These are phyloP conservation scores for Archaeoteleia sp. DNA, from an alignment of 2,888 invertebrate genomes.

Conservation along the genomic window DNA sequence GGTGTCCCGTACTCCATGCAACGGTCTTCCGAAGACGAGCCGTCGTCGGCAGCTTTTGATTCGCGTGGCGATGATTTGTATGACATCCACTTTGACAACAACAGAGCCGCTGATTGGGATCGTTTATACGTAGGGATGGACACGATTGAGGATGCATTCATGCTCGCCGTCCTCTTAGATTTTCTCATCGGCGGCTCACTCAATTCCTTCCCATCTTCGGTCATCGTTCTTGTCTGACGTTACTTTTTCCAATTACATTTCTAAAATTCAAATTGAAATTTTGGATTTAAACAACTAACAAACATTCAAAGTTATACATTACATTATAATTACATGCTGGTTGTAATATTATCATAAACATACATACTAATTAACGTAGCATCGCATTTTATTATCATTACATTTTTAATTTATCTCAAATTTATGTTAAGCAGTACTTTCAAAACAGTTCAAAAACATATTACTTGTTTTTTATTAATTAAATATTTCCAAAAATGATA, in stretches of 20 bases:
- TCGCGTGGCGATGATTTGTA: slow-evolving; percentile 44
- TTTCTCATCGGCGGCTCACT: slow-evolving; percentile 54
- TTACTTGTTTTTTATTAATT: too few relatives aligned
- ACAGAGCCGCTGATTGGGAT: slow-evolving; percentile 59
- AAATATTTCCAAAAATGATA: too few relatives aligned
- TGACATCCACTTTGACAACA: slow-evolving; percentile 62
- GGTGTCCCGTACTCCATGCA: slow-evolving; percentile 88
- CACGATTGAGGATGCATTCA: slow-evolving; percentile 49
- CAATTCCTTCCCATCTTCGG: slow-evolving; percentile 29
- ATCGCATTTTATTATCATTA: too few relatives aligned
- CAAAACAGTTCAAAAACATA: too few relatives aligned
- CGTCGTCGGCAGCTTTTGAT: slow-evolving; percentile 42
- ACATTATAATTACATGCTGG: too few relatives aligned
- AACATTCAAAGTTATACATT: too few relatives aligned
- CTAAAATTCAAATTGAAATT: not conserved
- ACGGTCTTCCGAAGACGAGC: slow-evolving; percentile 54
- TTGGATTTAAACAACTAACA: too few relatives aligned
- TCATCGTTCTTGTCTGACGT: slow-evolving; percentile 8
- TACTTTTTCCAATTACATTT: slow-evolving; percentile 4
- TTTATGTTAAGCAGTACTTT: not conserved
- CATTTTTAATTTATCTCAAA: not conserved
- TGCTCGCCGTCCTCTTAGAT: slow-evolving; percentile 66
- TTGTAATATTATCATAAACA: not conserved
- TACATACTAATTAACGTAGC: too few relatives aligned
- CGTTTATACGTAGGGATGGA: slow-evolving; percentile 46